Percentiles rank a stretch among this genome's conserved stretches.
Conservation (phyloP, 53 echinoderm and acorn worm genomes). For the Actinopyga echinites region DNA sequence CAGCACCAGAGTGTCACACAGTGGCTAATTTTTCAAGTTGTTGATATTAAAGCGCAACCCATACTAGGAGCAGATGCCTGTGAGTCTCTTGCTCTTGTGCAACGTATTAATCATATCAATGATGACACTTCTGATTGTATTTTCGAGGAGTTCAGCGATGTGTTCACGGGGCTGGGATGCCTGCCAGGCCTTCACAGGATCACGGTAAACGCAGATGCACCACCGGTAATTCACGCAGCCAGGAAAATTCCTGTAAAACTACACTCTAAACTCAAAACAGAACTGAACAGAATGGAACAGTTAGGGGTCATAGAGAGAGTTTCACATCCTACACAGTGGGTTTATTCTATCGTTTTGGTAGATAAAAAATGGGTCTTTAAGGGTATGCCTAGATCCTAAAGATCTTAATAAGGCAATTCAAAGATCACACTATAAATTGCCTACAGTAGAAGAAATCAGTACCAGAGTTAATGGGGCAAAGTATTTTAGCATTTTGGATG, state of each 20-base stretch:
- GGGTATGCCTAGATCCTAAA: slow-evolving; percentile 66
- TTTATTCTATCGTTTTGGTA: slow-evolving; percentile 61
- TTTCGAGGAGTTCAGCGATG: slow-evolving; percentile 24
- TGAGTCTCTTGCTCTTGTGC: slow-evolving; percentile 13
- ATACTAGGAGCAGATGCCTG: slow-evolving; percentile 38
- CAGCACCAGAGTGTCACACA: neutral
- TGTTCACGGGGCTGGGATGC: slow-evolving; percentile 49
- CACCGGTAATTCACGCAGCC: slow-evolving; percentile 37
- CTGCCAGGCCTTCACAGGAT: slow-evolving; percentile 43
- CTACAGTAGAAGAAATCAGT: slow-evolving; percentile 51
- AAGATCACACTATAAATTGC: slow-evolving; percentile 62
- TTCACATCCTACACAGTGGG: slow-evolving; percentile 63
- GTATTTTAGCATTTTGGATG: slow-evolving; percentile 69
- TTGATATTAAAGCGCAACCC: slow-evolving; percentile 21
- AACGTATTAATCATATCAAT: slow-evolving; percentile 10
- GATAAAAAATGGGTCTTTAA: slow-evolving; percentile 31
- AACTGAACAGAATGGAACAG: slow-evolving; percentile 57
- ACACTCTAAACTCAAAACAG: slow-evolving; percentile 28
- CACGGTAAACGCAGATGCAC: neutral
- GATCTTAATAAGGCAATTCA: slow-evolving; percentile 58
- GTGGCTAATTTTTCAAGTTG: slow-evolving; percentile 43
- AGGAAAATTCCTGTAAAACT: slow-evolving; percentile 51
- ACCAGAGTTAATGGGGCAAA: slow-evolving; percentile 55
- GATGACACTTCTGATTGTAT: neutral
- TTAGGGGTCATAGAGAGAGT: slow-evolving; percentile 48